Percentiles rank a stretch among this genome's conserved stretches.
Evolutionary conservation across 1,140 invertebrate genomes (phyloP).

Genomic region (Tribolium castaneum): DNA sequence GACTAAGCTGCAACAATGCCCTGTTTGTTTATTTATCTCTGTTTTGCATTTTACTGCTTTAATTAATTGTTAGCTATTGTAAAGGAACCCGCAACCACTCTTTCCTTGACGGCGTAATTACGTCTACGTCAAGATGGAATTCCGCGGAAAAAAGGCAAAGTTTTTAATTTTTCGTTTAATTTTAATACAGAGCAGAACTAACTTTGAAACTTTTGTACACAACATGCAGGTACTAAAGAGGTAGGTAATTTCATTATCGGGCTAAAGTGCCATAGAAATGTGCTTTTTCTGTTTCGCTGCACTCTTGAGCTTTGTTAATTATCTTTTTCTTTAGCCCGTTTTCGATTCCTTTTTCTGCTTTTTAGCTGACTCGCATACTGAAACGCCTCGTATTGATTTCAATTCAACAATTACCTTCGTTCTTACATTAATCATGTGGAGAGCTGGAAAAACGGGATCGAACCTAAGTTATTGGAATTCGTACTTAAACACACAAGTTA

Average conservation of each 20-base stretch:
- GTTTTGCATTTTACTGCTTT: constrained; percentile 1
- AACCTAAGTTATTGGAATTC: background rate
- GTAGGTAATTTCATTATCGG: constrained; percentile 5
- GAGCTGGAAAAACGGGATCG: background rate
- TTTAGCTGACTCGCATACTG: background rate
- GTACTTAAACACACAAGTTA: too few relatives aligned
- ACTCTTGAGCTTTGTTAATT: constrained; percentile 16
- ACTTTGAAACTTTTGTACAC: background rate
- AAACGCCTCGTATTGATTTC: background rate
- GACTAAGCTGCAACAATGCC: background rate
- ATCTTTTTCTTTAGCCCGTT: background rate
- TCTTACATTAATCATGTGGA: background rate
- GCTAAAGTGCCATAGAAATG: background rate
- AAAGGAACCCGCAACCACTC: constrained; percentile 6
- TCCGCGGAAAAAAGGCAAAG: background rate
- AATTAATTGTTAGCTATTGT: constrained; percentile 7
- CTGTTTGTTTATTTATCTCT: background rate
- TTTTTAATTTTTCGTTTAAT: background rate
- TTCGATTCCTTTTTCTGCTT: background rate
- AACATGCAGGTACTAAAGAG: constrained; percentile 9
- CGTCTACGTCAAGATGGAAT: constrained; percentile 9
- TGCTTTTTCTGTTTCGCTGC: constrained; percentile 11
- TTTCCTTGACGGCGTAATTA: background rate
- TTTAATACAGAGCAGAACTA: background rate
- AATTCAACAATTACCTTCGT: background rate